Conservation (phyloP, 1,140 invertebrate species). For the Belonocnema kinseyi region DNA sequence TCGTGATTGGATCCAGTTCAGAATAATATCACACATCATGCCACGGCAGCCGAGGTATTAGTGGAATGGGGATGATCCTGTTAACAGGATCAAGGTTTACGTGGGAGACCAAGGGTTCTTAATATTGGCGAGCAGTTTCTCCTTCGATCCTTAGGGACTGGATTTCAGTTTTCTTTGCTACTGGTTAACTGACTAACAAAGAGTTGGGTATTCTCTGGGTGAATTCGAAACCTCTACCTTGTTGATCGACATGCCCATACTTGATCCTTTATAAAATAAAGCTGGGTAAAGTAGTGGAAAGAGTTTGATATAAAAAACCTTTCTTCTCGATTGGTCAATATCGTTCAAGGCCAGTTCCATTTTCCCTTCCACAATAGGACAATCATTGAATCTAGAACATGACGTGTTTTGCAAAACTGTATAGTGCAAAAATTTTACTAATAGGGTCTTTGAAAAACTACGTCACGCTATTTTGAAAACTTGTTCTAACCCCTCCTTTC, state of each 20-base stretch:
- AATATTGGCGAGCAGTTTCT: slow-evolving; percentile 42
- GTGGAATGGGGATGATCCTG: slow-evolving; percentile 43
- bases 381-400: too few species aligned
- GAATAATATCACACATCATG: slow-evolving; percentile 10
- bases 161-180: slow-evolving; percentile 20
- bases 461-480: too few species aligned
- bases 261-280: background rate
- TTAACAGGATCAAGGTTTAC: slow-evolving; percentile 50
- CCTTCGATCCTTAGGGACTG: slow-evolving; percentile 40
- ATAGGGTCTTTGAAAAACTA: too few species aligned
- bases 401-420: too few species aligned
- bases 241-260: background rate
- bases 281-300: too few species aligned
- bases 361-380: too few species aligned
- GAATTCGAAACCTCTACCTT: background rate
- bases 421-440: too few species aligned
- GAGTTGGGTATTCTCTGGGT: slow-evolving; percentile 34
- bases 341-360: background rate
- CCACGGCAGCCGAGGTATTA: slow-evolving; percentile 15
- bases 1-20: slow-evolving; percentile 14
- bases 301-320: too few species aligned
- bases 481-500: too few species aligned
- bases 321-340: background rate
- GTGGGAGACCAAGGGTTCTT: slow-evolving; percentile 38
- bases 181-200: slow-evolving; percentile 14